These are phyloP conservation scores for Sepioteuthis lessoniana DNA, from an alignment of 2,888 invertebrate genomes.

Conservation along the genomic window DNA sequence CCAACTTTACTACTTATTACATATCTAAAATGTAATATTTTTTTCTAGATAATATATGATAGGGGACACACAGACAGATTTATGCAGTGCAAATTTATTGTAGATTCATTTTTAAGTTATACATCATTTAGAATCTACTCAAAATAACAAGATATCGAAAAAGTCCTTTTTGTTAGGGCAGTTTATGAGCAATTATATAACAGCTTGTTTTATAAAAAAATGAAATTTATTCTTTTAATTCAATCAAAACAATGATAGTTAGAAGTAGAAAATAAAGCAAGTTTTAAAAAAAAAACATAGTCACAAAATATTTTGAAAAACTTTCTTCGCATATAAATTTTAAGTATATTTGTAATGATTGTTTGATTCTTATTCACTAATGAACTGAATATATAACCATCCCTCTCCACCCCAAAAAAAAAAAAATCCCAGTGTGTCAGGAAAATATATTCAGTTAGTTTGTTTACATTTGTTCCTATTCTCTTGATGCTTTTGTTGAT, in stretches of 20 bases:
- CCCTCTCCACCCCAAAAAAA: neutral
- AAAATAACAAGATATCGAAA: too few species aligned
- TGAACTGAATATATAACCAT: neutral
- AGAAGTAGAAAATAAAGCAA: neutral
- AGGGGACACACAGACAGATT: too few species aligned
- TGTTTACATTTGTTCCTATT: neutral
- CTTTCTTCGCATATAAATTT: neutral
- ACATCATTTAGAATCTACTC: too few species aligned
- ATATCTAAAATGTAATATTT: too few species aligned
- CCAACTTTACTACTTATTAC: too few species aligned
- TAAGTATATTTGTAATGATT: neutral
- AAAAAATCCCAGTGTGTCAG: neutral
- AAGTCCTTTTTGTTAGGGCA: too few species aligned
- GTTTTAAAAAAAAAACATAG: too few species aligned
- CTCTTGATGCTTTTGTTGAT: neutral
- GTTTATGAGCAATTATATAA: neutral
- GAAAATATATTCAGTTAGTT: neutral
- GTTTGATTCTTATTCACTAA: neutral
- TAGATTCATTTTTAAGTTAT: too few species aligned
- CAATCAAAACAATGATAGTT: neutral
- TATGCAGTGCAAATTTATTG: too few species aligned
- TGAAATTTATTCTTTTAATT: neutral
- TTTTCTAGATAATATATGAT: too few species aligned
- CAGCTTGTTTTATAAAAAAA: neutral
- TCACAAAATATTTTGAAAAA: neutral